Evolutionary conservation across 2,113 vertebrate genomes (phyloP), one percentile per base, ranked within the genome.

Genomic region (Platichthys stellatus): DNA sequence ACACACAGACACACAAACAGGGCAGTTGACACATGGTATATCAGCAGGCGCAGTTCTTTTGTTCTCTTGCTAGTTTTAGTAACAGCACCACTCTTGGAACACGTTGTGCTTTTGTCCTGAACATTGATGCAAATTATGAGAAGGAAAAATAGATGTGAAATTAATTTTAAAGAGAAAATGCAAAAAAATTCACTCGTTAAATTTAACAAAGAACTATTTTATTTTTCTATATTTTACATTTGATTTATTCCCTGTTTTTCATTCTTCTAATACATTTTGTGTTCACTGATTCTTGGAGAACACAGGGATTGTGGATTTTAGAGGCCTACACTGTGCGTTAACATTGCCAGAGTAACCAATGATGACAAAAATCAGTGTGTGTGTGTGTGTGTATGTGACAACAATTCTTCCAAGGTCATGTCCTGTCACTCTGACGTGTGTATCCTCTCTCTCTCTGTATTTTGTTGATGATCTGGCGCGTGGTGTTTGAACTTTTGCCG

Each of bases 1-100:
- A 49, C 75, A 70, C 60, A 38, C 72, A 47, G 35, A 35, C 64
- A 63, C 75, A 70, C 58, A 74, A 35, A 83, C 81, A 74, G 69
- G 83, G 61, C 74, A 85, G 87, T 82, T 91, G 89, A 92, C 90
- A 92, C 89, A 92, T 92, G 92, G 89, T 91, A 75, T 86, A 87
- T 89, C 90, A 90, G 92, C 91, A 91, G 91, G 91, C 74, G 49
- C 83, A 87, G 86, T 84, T 90, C 87, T 93, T 90, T 93, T 92
- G 89, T 92, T 81, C 81, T 87, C 75, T 81, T 84, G 77, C 72
- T 87, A 84, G 83, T 88, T 89, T 90, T 72, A 88, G 80, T 71
- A 78, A 78, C 81, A 76, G n/a, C 60, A 84, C 67, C 63, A 58
- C 76, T 84, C 75, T 90, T 89, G 78, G 86, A 92, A 82, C 88